phyloP scores from a whole-genome alignment of 2,113 vertebrate species.

The Eleginops maclovinus region DNA sequence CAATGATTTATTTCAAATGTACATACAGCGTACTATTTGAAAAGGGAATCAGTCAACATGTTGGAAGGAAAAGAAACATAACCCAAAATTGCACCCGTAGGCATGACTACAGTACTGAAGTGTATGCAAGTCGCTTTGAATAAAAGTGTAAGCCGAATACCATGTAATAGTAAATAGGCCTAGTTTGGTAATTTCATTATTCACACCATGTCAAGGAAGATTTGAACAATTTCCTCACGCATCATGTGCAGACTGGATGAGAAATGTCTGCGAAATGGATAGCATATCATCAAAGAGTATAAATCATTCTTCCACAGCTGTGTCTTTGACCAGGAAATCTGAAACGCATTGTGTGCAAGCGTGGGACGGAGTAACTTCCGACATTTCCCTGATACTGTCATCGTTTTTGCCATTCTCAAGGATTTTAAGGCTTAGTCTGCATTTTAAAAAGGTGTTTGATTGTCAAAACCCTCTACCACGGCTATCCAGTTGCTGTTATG shows the following conservation, averaged over 20 bases:
- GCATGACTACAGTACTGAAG: too few species aligned
- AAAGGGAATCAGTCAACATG: neutral
- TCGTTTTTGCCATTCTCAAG: constrained; percentile 21
- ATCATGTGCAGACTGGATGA: constrained; percentile 44
- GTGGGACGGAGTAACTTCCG: constrained; percentile 34
- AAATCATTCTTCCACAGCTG: constrained; percentile 61
- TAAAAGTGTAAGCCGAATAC: too few species aligned
- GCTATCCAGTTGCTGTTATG: constrained; percentile 38
- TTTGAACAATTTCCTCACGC: constrained; percentile 33
- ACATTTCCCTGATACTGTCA: constrained; percentile 10
- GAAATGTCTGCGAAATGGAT: constrained; percentile 50
- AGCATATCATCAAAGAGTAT: constrained; percentile 39
- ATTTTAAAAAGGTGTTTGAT: constrained; percentile 12
- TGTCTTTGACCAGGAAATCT: constrained; percentile 59
- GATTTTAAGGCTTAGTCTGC: neutral
- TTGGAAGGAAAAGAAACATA: too few species aligned
- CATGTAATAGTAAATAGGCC: too few species aligned
- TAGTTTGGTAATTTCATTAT: constrained; percentile 23
- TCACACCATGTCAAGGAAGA: constrained; percentile 10
- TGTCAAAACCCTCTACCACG: constrained; percentile 39
- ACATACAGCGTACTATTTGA: neutral
- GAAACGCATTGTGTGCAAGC: constrained; percentile 57
- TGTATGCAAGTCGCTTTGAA: too few species aligned
- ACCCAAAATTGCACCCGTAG: too few species aligned
- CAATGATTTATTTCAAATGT: neutral